These are phyloP conservation scores for Etia nguti DNA, from an alignment of 2,113 vertebrate genomes.

Conservation along the genomic window DNA sequence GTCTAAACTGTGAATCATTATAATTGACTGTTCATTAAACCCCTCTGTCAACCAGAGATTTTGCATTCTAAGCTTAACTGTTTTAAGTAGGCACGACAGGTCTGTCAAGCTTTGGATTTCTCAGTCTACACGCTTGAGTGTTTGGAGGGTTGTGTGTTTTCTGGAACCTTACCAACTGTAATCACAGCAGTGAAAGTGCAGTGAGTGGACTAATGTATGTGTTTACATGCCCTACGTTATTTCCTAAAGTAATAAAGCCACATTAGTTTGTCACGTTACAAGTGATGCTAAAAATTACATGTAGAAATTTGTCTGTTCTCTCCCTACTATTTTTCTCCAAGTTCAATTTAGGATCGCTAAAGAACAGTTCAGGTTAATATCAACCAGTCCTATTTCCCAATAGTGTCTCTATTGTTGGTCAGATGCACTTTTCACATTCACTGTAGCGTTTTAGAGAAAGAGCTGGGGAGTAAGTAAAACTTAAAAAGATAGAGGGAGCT, in stretches of 20 bases:
- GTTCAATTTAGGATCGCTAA: neutral
- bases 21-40: neutral
- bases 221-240: neutral
- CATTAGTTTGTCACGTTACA: accelerated
- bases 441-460: neutral
- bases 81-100: neutral
- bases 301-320: neutral
- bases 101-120: neutral
- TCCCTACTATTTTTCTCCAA: neutral
- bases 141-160: neutral
- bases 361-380: neutral
- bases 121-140: neutral
- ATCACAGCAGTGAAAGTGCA: neutral
- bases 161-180: neutral
- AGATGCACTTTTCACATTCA: neutral
- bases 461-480: neutral
- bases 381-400: neutral
- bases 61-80: neutral
- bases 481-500: neutral
- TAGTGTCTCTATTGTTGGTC: neutral
- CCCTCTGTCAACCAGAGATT: neutral
- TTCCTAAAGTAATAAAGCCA: neutral
- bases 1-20: neutral
- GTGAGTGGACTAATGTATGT: neutral
- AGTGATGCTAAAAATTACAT: neutral